Percentiles rank a stretch among this genome's conserved stretches.
Conservation (phyloP, 1,140 invertebrate genomes). For the Matsumurasca onukii region DNA sequence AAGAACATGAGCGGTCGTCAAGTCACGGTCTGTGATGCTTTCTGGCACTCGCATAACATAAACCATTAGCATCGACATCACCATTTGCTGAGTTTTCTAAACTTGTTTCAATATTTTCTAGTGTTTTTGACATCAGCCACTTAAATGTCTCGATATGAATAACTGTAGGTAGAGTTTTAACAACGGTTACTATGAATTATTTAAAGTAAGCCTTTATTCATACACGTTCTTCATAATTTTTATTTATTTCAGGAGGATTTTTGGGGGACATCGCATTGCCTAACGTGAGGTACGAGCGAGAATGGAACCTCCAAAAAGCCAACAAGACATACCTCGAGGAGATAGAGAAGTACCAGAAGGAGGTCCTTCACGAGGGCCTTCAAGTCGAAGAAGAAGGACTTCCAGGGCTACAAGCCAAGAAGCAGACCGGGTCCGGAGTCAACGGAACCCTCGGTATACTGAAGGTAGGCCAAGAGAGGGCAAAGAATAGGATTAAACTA, state of each 20-base stretch:
- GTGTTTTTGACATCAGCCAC: too few relatives aligned
- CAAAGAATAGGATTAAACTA: slow-evolving; percentile 6
- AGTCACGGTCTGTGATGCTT: too few relatives aligned
- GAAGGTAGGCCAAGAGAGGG: slow-evolving; percentile 20
- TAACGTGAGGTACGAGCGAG: slow-evolving; percentile 37
- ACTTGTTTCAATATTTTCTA: too few relatives aligned
- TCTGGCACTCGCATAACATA: too few relatives aligned
- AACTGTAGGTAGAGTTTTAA: too few relatives aligned
- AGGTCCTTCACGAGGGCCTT: slow-evolving; percentile 72
- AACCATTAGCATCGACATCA: too few relatives aligned
- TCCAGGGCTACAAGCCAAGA: slow-evolving; percentile 52
- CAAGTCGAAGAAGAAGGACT: slow-evolving; percentile 81
- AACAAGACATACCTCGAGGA: slow-evolving; percentile 55
- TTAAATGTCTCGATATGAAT: too few relatives aligned
- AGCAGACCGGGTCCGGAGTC: not conserved
- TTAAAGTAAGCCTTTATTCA: too few relatives aligned
- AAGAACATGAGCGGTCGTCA: too few relatives aligned
- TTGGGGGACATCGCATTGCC: slow-evolving; percentile 42
- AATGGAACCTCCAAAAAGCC: slow-evolving; percentile 33
- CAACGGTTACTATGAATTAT: too few relatives aligned
- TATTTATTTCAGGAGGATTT: slow-evolving; percentile 39
- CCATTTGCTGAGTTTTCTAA: too few relatives aligned
- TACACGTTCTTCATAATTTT: too few relatives aligned
- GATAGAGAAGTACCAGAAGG: slow-evolving; percentile 73
- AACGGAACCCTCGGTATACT: slow-evolving; percentile 20